These are phyloP conservation scores for Diachasma alloeum DNA, from an alignment of 1,140 invertebrate species.

Conservation along the genomic window DNA sequence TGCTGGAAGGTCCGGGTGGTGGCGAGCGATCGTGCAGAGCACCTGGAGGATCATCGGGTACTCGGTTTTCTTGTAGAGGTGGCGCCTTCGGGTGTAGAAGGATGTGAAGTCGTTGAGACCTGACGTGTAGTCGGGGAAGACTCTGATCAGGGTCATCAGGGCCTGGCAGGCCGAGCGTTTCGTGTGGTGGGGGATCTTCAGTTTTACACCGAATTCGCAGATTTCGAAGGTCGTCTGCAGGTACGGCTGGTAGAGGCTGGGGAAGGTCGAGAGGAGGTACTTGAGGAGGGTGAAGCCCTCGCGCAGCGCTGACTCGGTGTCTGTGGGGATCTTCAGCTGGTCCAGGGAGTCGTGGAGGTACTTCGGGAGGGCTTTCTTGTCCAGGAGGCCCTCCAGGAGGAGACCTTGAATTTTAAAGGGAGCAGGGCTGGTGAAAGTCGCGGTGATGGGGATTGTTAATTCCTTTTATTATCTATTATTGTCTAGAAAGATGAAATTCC, in stretches of 20 bases:
- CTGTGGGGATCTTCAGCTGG: not conserved
- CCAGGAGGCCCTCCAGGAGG: not conserved
- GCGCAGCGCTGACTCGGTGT: too few species aligned
- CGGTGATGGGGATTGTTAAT: too few species aligned
- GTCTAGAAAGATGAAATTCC: too few species aligned
- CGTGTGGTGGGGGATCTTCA: not conserved
- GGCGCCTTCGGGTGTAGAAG: too few species aligned
- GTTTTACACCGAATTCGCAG: not conserved
- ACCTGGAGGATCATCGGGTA: not conserved
- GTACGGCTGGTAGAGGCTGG: not conserved
- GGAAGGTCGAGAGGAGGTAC: not conserved
- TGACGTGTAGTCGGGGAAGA: constrained; percentile 9
- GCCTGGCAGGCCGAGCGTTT: not conserved
- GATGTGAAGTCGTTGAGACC: not conserved
- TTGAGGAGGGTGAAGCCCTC: not conserved
- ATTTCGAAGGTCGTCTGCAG: not conserved
- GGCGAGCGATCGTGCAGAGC: not conserved
- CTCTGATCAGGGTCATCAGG: not conserved
- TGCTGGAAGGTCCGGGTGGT: constrained; percentile 9
- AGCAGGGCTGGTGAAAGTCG: too few species aligned
- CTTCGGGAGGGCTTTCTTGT: not conserved
- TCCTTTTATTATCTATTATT: too few species aligned
- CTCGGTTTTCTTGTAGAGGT: not conserved
- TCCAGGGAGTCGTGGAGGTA: not conserved
- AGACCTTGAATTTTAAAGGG: not conserved